Evolutionary conservation across 2,888 invertebrate genomes (phyloP).

Genomic region (Machimus rusticus): DNA sequence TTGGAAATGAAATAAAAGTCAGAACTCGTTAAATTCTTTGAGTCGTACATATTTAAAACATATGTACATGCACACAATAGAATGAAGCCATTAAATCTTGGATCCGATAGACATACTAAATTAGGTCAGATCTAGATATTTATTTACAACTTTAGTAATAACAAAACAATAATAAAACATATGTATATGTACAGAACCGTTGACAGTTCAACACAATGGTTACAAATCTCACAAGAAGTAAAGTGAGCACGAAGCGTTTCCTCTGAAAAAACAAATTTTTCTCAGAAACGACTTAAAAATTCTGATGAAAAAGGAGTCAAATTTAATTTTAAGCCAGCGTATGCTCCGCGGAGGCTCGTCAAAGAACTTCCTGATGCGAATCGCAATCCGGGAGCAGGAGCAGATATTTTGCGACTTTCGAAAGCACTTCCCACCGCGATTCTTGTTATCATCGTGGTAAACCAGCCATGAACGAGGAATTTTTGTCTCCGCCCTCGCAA

Average conservation of each 20-base stretch:
- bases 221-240: background rate
- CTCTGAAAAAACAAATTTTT: background rate
- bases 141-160: too few relatives aligned
- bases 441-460: background rate
- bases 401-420: background rate
- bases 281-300: background rate
- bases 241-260: background rate
- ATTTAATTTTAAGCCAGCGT: background rate
- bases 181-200: too few relatives aligned
- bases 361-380: background rate
- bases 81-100: too few relatives aligned
- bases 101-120: too few relatives aligned
- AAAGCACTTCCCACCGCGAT: background rate
- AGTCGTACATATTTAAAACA: too few relatives aligned
- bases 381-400: background rate
- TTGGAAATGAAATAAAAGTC: too few relatives aligned
- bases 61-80: too few relatives aligned
- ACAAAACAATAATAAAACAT: too few relatives aligned
- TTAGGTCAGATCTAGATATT: too few relatives aligned
- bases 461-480: conserved; percentile 18
- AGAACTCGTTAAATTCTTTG: too few relatives aligned
- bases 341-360: background rate
- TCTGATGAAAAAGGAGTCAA: background rate
- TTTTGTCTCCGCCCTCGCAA: conserved; percentile 1
- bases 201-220: background rate